Evolutionary conservation across 2,797 vertebrate genomes (phyloP).

Genomic region (Pachyuromys duprasi): DNA sequence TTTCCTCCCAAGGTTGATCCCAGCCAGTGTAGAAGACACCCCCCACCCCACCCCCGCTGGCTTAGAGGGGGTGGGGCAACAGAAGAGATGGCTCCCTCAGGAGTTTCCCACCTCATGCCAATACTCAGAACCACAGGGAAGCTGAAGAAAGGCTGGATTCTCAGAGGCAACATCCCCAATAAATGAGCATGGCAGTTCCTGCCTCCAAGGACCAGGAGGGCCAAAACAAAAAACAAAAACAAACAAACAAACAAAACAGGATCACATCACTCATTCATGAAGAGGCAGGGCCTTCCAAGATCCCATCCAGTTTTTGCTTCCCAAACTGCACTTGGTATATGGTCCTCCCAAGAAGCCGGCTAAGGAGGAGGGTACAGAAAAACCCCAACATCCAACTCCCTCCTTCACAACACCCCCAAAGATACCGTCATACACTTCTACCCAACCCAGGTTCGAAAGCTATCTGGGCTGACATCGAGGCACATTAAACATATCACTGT

Average conservation of each 20-base stretch:
- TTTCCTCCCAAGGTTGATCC: conserved; percentile 69
- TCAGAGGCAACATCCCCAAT: not conserved
- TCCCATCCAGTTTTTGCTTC: not conserved
- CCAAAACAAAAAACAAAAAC: no score
- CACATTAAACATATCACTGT: not conserved
- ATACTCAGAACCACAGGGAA: not conserved
- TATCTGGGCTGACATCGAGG: not conserved
- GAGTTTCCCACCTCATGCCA: not conserved
- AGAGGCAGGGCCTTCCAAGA: not conserved
- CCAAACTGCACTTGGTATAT: not conserved
- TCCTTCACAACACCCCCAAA: not conserved
- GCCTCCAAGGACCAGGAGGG: not conserved
- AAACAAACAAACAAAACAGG: not conserved
- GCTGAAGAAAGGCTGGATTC: not conserved
- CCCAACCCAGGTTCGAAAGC: not conserved
- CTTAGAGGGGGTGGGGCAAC: not conserved
- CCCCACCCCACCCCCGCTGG: not conserved
- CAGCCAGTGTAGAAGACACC: not conserved
- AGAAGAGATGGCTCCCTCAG: not conserved
- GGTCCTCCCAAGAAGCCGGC: not conserved
- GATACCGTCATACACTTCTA: not conserved
- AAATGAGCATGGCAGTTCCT: not conserved
- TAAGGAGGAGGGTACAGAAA: not conserved
- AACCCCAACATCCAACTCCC: not conserved
- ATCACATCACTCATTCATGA: not conserved